A percentile compares a stretch with the other conserved stretches of the same genome.
Evolutionary conservation across 2,113 vertebrate species (phyloP).

Genomic region (Oncorhynchus mykiss): DNA sequence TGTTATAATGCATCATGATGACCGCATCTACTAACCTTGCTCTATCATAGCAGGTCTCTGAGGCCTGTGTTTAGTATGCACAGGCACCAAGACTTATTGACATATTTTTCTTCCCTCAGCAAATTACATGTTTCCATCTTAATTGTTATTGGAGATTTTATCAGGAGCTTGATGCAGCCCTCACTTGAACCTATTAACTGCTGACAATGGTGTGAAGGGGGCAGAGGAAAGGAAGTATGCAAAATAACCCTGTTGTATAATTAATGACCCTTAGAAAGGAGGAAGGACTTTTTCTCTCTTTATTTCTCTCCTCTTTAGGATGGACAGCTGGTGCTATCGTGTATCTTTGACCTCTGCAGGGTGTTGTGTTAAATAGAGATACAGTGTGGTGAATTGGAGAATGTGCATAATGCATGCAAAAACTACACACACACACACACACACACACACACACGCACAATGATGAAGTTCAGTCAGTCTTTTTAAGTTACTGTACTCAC

Average conservation of each 20-base stretch:
- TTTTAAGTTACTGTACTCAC: slow-evolving; percentile 26
- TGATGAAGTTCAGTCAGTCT: slow-evolving; percentile 3
- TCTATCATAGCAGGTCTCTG: too few relatives aligned
- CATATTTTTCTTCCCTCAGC: slow-evolving; percentile 65
- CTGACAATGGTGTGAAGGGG: slow-evolving; percentile 66
- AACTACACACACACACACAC: not conserved
- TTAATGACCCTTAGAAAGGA: slow-evolving; percentile 64
- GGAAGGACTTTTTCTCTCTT: slow-evolving; percentile 7
- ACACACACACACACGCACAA: too few relatives aligned
- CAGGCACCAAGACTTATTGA: slow-evolving; percentile 75
- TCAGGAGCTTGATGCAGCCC: slow-evolving; percentile 84
- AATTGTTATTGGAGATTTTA: slow-evolving; percentile 93
- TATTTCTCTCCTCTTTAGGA: slow-evolving; percentile 48
- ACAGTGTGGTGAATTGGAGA: slow-evolving; percentile 8
- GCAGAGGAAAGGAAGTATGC: slow-evolving; percentile 48
- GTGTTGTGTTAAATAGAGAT: slow-evolving; percentile 47
- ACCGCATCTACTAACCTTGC: too few relatives aligned
- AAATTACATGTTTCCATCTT: slow-evolving; percentile 90
- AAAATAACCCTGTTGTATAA: slow-evolving; percentile 70
- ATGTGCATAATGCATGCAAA: slow-evolving; percentile 36
- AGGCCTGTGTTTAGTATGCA: slow-evolving; percentile 64
- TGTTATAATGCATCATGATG: too few relatives aligned
- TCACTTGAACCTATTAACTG: slow-evolving; percentile 65
- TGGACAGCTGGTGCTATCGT: slow-evolving; percentile 62
- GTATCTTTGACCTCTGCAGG: slow-evolving; percentile 64